A percentile compares a stretch with the other conserved stretches of the same genome.
Conservation (phyloP, 2,113 vertebrate genomes). For the Grus americana region DNA sequence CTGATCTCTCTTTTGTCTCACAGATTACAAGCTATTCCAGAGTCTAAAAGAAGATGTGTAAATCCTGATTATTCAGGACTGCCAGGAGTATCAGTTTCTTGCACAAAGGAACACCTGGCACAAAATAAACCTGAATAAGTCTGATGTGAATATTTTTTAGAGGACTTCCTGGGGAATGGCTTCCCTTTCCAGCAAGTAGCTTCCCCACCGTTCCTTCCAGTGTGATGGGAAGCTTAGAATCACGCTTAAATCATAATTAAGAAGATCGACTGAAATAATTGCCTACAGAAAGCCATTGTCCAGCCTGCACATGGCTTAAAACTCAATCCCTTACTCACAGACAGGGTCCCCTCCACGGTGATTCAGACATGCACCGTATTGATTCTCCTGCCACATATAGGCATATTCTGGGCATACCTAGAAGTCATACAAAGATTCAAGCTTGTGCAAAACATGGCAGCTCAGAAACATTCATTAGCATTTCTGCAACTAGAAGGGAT, state of each 20-base stretch:
- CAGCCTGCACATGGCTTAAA: background rate
- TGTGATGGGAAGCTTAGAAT: background rate
- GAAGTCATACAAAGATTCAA: background rate
- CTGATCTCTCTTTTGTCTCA: constrained; percentile 3
- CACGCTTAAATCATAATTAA: background rate
- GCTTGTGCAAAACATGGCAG: background rate
- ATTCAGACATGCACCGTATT: background rate
- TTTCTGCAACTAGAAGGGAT: background rate
- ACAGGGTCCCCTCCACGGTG: background rate
- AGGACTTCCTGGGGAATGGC: background rate
- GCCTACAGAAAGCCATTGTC: background rate
- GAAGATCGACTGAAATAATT: background rate
- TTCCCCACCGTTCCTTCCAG: background rate
- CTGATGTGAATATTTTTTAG: background rate
- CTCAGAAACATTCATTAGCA: background rate
- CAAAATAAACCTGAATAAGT: background rate
- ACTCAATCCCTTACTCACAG: background rate
- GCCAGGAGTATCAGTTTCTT: background rate
- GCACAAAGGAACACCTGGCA: constrained; percentile 8
- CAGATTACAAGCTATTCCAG: background rate
- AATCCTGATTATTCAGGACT: background rate
- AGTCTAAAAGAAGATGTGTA: background rate
- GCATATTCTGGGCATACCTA: background rate
- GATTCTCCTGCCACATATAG: background rate
- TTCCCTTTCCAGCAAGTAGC: background rate